Conservation (phyloP, 2,797 vertebrate species). For the Masticophis lateralis region DNA sequence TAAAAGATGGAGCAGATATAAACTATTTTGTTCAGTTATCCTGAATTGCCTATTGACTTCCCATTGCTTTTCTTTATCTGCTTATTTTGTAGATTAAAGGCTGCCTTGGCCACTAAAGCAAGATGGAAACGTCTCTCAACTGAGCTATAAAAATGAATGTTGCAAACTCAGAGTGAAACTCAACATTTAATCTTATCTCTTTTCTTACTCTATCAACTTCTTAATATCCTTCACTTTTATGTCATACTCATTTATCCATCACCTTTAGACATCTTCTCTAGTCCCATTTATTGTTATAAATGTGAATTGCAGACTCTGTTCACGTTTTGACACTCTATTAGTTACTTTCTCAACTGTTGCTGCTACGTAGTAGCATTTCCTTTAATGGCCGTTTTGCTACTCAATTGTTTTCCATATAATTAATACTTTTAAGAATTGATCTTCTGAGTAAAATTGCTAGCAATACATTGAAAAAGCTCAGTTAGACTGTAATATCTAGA, state of each 20-base stretch:
- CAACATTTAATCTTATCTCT: conserved; percentile 41
- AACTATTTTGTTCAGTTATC: accelerated
- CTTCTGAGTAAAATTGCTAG: not conserved
- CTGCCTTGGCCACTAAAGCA: not conserved
- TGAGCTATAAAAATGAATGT: not conserved
- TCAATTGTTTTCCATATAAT: not conserved
- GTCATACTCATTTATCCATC: not conserved
- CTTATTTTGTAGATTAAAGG: not conserved
- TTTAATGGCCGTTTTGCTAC: not conserved
- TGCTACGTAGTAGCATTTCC: not conserved
- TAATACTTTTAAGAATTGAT: not conserved
- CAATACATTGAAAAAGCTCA: not conserved
- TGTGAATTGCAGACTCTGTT: not conserved
- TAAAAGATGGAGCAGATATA: not conserved
- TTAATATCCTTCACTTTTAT: not conserved
- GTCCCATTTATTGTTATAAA: not conserved
- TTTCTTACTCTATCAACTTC: accelerated
- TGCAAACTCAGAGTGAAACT: not conserved
- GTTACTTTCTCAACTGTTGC: not conserved
- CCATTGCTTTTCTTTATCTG: not conserved
- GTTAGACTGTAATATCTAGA: not conserved
- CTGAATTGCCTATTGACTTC: accelerated
- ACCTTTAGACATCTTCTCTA: not conserved
- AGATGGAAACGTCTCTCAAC: not conserved
- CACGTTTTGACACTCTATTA: not conserved